Evolutionary conservation across 2,888 invertebrate genomes (phyloP).

Genomic region (Catotricha subobsoleta): DNA sequence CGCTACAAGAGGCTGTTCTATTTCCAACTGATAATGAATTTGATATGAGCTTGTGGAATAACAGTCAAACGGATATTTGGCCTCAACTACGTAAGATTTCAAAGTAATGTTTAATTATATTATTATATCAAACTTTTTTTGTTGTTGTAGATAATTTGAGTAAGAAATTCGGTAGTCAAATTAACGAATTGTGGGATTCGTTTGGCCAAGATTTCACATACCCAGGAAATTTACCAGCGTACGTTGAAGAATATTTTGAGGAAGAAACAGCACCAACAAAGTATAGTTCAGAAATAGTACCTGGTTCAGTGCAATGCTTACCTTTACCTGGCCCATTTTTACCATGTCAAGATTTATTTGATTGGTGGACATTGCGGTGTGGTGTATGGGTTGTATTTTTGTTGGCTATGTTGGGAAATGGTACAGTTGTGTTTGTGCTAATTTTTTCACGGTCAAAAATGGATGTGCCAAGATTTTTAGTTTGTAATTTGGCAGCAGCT

Average conservation of each 20-base stretch:
- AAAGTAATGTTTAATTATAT: neutral
- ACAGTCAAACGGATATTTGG: conserved; percentile 62
- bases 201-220: conserved; percentile 51
- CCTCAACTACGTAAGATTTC: conserved; percentile 52
- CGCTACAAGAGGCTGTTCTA: conserved; percentile 41
- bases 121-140: neutral
- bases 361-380: conserved; percentile 94
- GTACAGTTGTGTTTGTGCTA: conserved; percentile 84
- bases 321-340: conserved; percentile 84
- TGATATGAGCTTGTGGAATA: conserved; percentile 63
- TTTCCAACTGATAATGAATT: conserved; percentile 52
- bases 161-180: conserved; percentile 49
- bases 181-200: conserved; percentile 50
- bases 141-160: conserved; percentile 44
- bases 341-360: conserved; percentile 89
- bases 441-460: conserved; percentile 82
- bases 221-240: conserved; percentile 48
- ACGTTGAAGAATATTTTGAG: conserved; percentile 55
- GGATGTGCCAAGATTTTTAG: conserved; percentile 91
- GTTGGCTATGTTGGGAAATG: conserved; percentile 87
- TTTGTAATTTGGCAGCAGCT: conserved; percentile 89
- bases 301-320: conserved; percentile 43
- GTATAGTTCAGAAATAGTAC: conserved; percentile 18
- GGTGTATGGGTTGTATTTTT: conserved; percentile 96
- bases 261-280: conserved; percentile 30